Percentiles rank a stretch among this genome's conserved stretches.
These are phyloP conservation scores for Macropodus opercularis DNA, from an alignment of 2,797 vertebrate species.

Conservation along the genomic window DNA sequence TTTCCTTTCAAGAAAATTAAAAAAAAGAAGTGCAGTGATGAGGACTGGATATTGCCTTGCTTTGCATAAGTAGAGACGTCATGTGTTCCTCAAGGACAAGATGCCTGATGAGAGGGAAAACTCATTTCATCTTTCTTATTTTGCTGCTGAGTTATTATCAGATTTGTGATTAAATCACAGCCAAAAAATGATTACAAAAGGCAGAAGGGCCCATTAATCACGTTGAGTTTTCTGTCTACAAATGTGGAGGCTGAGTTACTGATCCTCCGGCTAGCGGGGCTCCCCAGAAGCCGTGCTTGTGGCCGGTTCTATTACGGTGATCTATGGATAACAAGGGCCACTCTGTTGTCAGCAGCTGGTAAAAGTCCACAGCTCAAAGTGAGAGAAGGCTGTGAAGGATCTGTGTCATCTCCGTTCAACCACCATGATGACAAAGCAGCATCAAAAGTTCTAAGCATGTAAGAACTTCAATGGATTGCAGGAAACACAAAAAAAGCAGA, in stretches of 20 bases:
- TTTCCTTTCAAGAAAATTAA: slow-evolving; percentile 41
- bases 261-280: slow-evolving; percentile 50
- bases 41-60: slow-evolving; percentile 59
- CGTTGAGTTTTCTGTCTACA: slow-evolving; percentile 52
- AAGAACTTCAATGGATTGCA: slow-evolving; percentile 68
- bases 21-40: slow-evolving; percentile 42
- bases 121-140: slow-evolving; percentile 75
- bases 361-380: slow-evolving; percentile 58
- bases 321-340: slow-evolving; percentile 64
- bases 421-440: slow-evolving; percentile 64
- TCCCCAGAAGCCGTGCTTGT: slow-evolving; percentile 56
- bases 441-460: slow-evolving; percentile 45
- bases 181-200: slow-evolving; percentile 77
- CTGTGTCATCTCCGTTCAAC: slow-evolving; percentile 67
- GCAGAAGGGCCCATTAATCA: slow-evolving; percentile 77
- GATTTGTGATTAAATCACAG: slow-evolving; percentile 78
- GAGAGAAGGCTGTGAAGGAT: slow-evolving; percentile 44
- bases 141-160: slow-evolving; percentile 75
- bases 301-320: slow-evolving; percentile 66
- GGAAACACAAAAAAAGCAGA: slow-evolving; percentile 46
- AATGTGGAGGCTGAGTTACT: slow-evolving; percentile 52
- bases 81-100: slow-evolving; percentile 74
- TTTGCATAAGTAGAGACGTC: slow-evolving; percentile 68
- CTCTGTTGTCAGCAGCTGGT: slow-evolving; percentile 55
- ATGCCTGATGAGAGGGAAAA: slow-evolving; percentile 69